These are phyloP conservation scores for Athene cunicularia DNA, from an alignment of 2,113 vertebrate genomes.

Conservation along the genomic window DNA sequence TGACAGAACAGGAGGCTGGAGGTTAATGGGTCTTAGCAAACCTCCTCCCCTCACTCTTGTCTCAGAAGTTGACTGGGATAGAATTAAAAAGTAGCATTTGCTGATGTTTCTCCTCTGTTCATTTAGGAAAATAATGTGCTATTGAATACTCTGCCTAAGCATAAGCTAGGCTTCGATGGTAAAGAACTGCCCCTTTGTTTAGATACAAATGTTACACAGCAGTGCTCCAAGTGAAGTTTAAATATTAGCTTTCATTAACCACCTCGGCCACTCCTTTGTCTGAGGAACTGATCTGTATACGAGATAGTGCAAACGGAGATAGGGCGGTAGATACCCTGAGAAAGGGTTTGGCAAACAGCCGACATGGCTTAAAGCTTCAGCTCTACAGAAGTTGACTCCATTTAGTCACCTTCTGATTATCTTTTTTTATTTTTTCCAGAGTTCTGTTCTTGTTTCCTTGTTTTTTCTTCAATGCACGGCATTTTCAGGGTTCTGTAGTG, in stretches of 20 bases:
- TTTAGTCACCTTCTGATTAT: background rate
- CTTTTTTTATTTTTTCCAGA: background rate
- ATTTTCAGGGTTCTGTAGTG: background rate
- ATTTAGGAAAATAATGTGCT: background rate
- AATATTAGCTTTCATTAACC: background rate
- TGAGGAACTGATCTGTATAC: background rate
- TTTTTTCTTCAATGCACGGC: background rate
- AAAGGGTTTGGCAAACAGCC: background rate
- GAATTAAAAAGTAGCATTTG: background rate
- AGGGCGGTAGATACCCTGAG: background rate
- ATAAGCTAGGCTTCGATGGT: background rate
- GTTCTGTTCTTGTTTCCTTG: background rate
- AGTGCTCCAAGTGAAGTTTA: background rate
- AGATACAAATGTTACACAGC: background rate
- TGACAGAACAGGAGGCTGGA: background rate
- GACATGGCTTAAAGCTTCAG: background rate
- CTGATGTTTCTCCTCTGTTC: background rate
- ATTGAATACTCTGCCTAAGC: background rate
- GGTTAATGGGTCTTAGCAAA: background rate
- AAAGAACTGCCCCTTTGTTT: background rate
- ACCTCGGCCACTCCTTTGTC: background rate
- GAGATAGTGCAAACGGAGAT: background rate
- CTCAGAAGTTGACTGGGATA: background rate
- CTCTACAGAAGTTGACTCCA: background rate
- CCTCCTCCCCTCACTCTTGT: background rate